Conservation (phyloP, 2,797 vertebrate genomes). For the Silurus lanzhouensis region DNA sequence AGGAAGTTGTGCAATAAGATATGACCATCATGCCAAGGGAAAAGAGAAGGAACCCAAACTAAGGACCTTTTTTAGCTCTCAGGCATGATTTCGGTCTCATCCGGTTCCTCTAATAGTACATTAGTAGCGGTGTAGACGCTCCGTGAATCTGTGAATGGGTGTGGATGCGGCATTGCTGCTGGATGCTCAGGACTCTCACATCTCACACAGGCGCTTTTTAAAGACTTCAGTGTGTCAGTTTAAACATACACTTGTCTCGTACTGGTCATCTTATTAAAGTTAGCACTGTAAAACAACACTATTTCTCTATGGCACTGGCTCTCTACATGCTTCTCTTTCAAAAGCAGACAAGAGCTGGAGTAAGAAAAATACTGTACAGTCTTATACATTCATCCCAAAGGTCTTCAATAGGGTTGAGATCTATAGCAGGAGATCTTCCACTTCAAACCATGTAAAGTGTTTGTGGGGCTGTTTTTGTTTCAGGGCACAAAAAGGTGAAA, state of each 20-base stretch:
- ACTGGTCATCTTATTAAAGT: constrained; percentile 72
- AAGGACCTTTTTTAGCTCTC: constrained; percentile 26
- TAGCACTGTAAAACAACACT: constrained; percentile 68
- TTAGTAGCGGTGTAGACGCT: not conserved
- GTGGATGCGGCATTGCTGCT: not conserved
- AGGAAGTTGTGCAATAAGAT: constrained; percentile 59
- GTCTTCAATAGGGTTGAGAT: no score
- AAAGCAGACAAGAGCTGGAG: not conserved
- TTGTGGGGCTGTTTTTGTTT: no score
- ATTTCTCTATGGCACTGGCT: constrained; percentile 18
- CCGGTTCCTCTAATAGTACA: constrained; percentile 16
- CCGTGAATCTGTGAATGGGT: constrained; percentile 2
- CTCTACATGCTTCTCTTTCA: not conserved
- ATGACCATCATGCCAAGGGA: constrained; percentile 27
- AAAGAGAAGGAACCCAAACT: constrained; percentile 30
- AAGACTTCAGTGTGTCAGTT: not conserved
- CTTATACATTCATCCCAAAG: no score
- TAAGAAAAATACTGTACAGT: not conserved
- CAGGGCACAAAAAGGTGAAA: not conserved
- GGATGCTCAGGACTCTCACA: constrained; percentile 2
- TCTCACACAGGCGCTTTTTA: constrained; percentile 8
- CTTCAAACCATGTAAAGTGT: no score
- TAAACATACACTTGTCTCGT: constrained; percentile 56
- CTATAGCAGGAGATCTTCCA: no score
- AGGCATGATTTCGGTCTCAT: constrained; percentile 18